Evolutionary conservation across 1,140 invertebrate genomes (phyloP), one percentile per base, ranked within the genome.

Genomic region (Ceratosolen fusciceps): DNA sequence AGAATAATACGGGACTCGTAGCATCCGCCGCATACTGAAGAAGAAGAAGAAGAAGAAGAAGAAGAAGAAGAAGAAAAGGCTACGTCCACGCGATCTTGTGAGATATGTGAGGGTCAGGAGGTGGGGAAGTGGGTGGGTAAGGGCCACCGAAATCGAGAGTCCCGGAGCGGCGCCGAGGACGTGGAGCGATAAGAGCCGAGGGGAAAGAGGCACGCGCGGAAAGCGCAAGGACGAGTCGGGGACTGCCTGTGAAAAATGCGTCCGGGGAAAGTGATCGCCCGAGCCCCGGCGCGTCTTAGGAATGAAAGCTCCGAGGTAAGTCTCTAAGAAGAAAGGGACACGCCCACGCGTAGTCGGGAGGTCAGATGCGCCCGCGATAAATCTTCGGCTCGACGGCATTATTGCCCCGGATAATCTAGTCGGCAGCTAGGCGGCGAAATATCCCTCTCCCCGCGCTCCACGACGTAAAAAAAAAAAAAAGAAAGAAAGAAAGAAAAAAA

Each of bases 401-500:
- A 79, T 79, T 79, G 77, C 21, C 65, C n/a, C 65, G 39, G 78
- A 80, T 75, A 80, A 80, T 80, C 72, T 68, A 80, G 60, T 75
- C 54, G 47, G 58, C 47, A 49, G 68, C 39, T 34, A 24, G 39
- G 31, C 34, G 34, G 37, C 49, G 65, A 70, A 62, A 75, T 52
- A 58, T 58, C 19, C 26, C 5, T n/a, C n/a, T n/a, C n/a, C n/a
- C n/a, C n/a, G n/a, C n/a, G n/a, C n/a, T n/a, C n/a, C n/a, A n/a
- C n/a, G n/a, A n/a, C n/a, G n/a, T n/a, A n/a, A n/a, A n/a, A n/a
- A n/a, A n/a, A n/a, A n/a, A n/a, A n/a, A n/a, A n/a, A n/a, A n/a
- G n/a, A n/a, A n/a, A n/a, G n/a, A n/a, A n/a, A n/a, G n/a, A n/a
- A n/a, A n/a, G n/a, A n/a, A n/a, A n/a, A n/a, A n/a, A n/a, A n/a